Percentiles rank a stretch among this genome's conserved stretches.
Evolutionary conservation across 2,888 invertebrate genomes (phyloP).

Genomic region (Rhodophaea formosa): DNA sequence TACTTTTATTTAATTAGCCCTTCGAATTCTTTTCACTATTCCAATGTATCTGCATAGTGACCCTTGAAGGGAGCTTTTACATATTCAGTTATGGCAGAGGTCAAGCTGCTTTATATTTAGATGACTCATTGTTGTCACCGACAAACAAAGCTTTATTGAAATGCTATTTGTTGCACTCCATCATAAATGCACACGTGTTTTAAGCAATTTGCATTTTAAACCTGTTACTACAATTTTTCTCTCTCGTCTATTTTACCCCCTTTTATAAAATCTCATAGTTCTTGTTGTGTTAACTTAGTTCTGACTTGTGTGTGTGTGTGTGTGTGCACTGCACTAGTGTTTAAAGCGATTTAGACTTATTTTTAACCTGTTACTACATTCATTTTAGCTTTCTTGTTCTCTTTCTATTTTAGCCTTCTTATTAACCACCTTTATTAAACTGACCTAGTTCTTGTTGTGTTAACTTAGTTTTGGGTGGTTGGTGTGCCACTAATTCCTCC

Average conservation of each 20-base stretch:
- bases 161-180: slow-evolving; percentile 23
- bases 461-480: background rate
- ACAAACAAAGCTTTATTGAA: slow-evolving; percentile 30
- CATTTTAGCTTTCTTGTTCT: background rate
- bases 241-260: background rate
- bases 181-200: slow-evolving; percentile 5
- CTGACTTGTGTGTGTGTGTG: background rate
- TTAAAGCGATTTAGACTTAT: too few species aligned
- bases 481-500: slow-evolving; percentile 41
- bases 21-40: slow-evolving; percentile 3
- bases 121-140: slow-evolving; percentile 49
- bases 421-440: background rate
- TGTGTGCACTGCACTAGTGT: too few species aligned
- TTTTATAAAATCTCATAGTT: background rate
- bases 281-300: background rate
- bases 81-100: slow-evolving; percentile 54
- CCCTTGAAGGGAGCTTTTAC: slow-evolving; percentile 33
- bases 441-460: background rate
- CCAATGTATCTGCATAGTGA: slow-evolving; percentile 9
- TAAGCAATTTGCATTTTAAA: background rate
- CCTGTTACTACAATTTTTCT: background rate
- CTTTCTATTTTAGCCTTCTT: background rate
- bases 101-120: slow-evolving; percentile 42
- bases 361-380: too few species aligned
- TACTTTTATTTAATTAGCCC: background rate